Conservation (phyloP, 2,888 invertebrate genomes). For the Protophormia terraenovae region DNA sequence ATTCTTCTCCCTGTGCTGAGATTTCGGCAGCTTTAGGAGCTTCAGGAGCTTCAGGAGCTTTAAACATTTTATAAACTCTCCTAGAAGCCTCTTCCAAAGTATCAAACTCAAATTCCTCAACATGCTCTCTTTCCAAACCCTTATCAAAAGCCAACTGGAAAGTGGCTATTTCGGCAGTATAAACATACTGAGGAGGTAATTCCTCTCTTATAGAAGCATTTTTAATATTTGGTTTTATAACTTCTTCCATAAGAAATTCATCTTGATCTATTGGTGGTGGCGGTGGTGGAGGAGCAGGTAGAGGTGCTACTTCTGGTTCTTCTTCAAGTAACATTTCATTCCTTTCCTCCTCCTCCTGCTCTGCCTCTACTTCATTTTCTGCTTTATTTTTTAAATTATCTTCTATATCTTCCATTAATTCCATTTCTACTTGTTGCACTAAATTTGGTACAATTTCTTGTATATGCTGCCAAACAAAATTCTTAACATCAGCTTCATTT, state of each 20-base stretch:
- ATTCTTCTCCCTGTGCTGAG: neutral
- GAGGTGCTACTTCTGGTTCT: neutral
- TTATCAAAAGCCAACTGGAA: conserved; percentile 75
- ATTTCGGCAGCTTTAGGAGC: conserved; percentile 65
- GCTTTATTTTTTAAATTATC: neutral
- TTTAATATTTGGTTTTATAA: conserved; percentile 78
- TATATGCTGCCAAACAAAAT: conserved; percentile 81
- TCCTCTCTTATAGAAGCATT: conserved; percentile 75
- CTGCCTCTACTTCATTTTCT: neutral
- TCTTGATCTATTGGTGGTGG: conserved; percentile 71
- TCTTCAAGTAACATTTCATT: too few species aligned
- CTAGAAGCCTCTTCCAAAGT: conserved; percentile 71
- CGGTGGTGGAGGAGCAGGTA: neutral
- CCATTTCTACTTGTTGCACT: conserved; percentile 80
- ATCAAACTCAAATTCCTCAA: conserved; percentile 70
- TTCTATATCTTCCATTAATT: conserved; percentile 74
- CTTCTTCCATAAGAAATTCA: conserved; percentile 77
- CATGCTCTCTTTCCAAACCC: conserved; percentile 70
- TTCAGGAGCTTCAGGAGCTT: conserved; percentile 67
- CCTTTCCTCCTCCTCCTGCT: too few species aligned
- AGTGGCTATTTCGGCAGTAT: conserved; percentile 75
- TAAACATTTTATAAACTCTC: conserved; percentile 73
- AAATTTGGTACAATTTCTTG: conserved; percentile 81
- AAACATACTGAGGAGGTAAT: conserved; percentile 71
- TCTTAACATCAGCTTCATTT: conserved; percentile 76